These are phyloP conservation scores for Clarias gariepinus DNA, from an alignment of 2,113 vertebrate species.

Conservation along the genomic window DNA sequence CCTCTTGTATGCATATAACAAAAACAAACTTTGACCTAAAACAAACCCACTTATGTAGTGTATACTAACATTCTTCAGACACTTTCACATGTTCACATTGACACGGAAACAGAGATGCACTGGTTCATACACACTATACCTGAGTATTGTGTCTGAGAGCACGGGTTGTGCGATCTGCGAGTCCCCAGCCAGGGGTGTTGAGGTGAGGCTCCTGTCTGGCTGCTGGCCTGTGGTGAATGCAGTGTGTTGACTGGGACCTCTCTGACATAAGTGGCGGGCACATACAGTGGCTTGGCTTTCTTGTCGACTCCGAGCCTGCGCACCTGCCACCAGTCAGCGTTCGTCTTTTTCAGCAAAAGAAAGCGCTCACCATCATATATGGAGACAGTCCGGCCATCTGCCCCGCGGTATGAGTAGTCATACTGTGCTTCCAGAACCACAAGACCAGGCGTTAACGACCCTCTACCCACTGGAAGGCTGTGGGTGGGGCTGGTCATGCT, in stretches of 20 bases:
- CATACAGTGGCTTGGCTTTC: conserved; percentile 80
- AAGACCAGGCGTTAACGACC: conserved; percentile 59
- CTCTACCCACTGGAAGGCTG: conserved; percentile 52
- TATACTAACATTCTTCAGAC: neutral
- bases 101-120: neutral
- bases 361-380: conserved; percentile 86
- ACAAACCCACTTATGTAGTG: neutral
- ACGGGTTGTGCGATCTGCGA: conserved; percentile 55
- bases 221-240: conserved; percentile 53
- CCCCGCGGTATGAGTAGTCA: conserved; percentile 77
- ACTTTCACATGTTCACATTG: neutral
- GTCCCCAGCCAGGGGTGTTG: conserved; percentile 56
- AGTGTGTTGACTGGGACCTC: conserved; percentile 71
- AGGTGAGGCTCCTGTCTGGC: conserved; percentile 36
- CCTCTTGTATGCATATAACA: neutral
- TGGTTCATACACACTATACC: conserved; percentile 53
- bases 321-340: conserved; percentile 89
- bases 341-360: conserved; percentile 83
- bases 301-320: conserved; percentile 72
- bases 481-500: conserved; percentile 46
- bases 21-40: neutral
- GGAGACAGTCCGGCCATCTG: conserved; percentile 79
- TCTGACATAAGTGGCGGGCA: conserved; percentile 82
- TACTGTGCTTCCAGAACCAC: conserved; percentile 81
- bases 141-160: conserved; percentile 52